These are phyloP conservation scores for Syrmaticus mikado DNA, from an alignment of 2,113 vertebrate genomes.

Conservation along the genomic window DNA sequence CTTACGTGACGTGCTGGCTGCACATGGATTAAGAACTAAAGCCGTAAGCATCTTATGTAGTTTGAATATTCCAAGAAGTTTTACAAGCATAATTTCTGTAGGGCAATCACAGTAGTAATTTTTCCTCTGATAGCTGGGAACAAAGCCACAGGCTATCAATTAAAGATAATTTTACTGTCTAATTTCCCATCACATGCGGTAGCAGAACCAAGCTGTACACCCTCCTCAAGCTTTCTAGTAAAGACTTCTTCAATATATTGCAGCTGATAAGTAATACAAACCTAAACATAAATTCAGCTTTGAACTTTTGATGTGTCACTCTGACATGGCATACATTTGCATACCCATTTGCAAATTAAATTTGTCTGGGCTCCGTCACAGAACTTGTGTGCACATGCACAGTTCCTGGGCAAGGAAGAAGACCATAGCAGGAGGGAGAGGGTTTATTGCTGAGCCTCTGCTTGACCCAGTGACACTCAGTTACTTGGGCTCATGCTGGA, in stretches of 20 bases:
- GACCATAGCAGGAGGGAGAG: not conserved
- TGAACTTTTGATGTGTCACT: not conserved
- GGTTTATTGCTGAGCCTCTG: slow-evolving; percentile 1
- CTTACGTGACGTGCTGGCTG: not conserved
- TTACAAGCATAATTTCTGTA: not conserved
- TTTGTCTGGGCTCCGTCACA: not conserved
- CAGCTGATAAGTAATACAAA: not conserved
- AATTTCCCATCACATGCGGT: not conserved
- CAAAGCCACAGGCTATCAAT: not conserved
- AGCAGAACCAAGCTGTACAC: not conserved
- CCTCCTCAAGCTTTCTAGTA: not conserved
- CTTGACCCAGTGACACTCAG: not conserved
- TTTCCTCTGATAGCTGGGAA: not conserved
- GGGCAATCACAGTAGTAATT: not conserved
- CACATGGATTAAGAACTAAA: slow-evolving; percentile 3
- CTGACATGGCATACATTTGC: not conserved
- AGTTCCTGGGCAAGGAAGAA: not conserved
- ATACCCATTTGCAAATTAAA: slow-evolving; percentile 47
- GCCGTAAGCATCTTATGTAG: not conserved
- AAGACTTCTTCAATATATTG: not conserved
- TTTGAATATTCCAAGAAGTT: not conserved
- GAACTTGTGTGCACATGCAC: not conserved
- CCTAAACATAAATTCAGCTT: not conserved
- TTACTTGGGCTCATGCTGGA: not conserved
- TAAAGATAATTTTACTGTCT: slow-evolving; percentile 1